phyloP scores from a whole-genome alignment of 2,113 vertebrate genomes.

The Xyliphius kryptos region DNA sequence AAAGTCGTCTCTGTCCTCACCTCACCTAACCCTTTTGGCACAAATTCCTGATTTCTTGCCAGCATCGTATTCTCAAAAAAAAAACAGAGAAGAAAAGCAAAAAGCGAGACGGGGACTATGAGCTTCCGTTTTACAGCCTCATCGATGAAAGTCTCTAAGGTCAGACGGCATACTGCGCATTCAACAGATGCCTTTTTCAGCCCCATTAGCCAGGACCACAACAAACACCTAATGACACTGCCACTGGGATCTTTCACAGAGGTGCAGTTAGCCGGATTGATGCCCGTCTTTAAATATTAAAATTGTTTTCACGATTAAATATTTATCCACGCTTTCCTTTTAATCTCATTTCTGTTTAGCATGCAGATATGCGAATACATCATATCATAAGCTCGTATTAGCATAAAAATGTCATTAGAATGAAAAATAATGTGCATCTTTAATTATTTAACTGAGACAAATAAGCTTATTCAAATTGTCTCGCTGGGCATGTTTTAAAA shows the following conservation, averaged over 20 bases:
- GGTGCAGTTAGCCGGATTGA: too few relatives aligned
- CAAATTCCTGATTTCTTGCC: conserved; percentile 28
- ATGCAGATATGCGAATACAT: too few relatives aligned
- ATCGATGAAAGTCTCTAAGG: conserved; percentile 9
- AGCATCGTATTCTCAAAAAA: conserved; percentile 20
- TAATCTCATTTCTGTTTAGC: background rate
- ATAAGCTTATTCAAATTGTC: too few relatives aligned
- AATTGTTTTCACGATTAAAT: too few relatives aligned
- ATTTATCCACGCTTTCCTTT: conserved; percentile 28
- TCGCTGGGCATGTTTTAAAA: too few relatives aligned
- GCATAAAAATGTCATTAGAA: too few relatives aligned
- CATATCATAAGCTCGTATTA: too few relatives aligned
- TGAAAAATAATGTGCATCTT: too few relatives aligned
- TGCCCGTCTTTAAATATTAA: too few relatives aligned
- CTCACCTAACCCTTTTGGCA: conserved; percentile 38
- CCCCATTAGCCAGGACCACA: conserved; percentile 19
- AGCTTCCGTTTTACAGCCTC: conserved; percentile 7
- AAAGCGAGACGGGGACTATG: background rate
- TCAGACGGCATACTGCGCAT: conserved; percentile 18
- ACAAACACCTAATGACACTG: conserved; percentile 30
- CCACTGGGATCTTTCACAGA: conserved; percentile 18
- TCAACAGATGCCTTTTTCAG: conserved; percentile 22
- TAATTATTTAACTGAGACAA: too few relatives aligned
- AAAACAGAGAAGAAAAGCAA: conserved; percentile 8
- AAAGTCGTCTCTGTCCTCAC: conserved; percentile 37